Evolutionary conservation across 2,113 vertebrate species (phyloP).

Genomic region (Catagonus wagneri): DNA sequence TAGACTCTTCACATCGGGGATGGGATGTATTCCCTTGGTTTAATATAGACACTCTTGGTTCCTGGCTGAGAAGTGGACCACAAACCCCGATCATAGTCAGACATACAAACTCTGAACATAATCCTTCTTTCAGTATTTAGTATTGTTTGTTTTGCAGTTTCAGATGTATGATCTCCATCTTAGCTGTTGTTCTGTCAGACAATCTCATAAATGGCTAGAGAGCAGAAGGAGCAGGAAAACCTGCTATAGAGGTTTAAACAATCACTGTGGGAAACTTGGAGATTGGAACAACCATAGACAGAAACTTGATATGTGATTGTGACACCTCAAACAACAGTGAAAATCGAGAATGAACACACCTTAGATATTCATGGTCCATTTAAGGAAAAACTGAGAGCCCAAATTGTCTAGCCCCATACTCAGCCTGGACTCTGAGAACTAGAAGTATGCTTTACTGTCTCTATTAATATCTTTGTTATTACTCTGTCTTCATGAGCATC

Average conservation of each 20-base stretch:
- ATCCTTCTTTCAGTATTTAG: background rate
- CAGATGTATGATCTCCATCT: background rate
- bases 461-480: background rate
- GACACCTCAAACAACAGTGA: slow-evolving; percentile 13
- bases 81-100: background rate
- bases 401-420: background rate
- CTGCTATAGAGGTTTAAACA: background rate
- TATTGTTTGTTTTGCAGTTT: background rate
- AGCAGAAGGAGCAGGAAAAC: background rate
- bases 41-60: background rate
- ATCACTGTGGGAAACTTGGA: background rate
- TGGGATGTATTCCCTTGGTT: background rate
- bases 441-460: background rate
- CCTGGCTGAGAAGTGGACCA: background rate
- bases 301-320: background rate
- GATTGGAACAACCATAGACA: background rate
- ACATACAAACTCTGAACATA: background rate
- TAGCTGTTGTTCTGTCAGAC: background rate
- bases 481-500: background rate
- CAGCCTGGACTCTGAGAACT: background rate
- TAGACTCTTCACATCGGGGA: background rate
- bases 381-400: background rate
- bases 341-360: background rate
- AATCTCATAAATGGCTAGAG: background rate
- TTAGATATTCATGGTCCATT: slow-evolving; percentile 1